phyloP scores from a whole-genome alignment of 2,888 invertebrate genomes.

The Epirrhoe alternata region DNA sequence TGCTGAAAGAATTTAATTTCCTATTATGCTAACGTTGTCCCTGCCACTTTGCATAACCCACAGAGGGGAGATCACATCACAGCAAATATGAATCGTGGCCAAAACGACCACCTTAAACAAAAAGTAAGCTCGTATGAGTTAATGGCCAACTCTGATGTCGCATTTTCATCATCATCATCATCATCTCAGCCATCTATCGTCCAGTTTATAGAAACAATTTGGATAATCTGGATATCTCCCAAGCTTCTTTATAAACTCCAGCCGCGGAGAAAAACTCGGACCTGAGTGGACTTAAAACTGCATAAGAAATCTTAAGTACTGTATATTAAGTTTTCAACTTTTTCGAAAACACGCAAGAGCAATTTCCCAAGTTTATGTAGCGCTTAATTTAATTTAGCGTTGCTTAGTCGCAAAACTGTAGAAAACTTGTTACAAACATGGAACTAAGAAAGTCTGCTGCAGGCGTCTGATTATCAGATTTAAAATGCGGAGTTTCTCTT shows the following conservation, averaged over 20 bases:
- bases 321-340: constrained; percentile 7
- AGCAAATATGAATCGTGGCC: no score
- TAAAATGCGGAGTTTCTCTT: background rate
- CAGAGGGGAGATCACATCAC: no score
- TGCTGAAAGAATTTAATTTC: background rate
- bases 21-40: no score
- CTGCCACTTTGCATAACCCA: no score
- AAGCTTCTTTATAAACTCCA: background rate
- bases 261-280: background rate
- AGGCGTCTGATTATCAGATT: background rate
- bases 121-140: no score
- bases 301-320: background rate
- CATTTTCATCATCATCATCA: no score
- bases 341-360: constrained; percentile 8
- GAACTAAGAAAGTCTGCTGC: background rate
- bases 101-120: no score
- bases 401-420: background rate
- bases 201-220: no score
- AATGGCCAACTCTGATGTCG: no score
- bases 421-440: constrained; percentile 17
- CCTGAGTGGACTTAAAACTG: background rate
- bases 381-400: constrained; percentile 19
- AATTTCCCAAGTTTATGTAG: constrained; percentile 14
- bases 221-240: background rate
- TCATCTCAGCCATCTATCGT: no score